Percentiles rank a stretch among this genome's conserved stretches.
Evolutionary conservation across 2,797 vertebrate genomes (phyloP).

Genomic region (Pelobates cultripes): DNA sequence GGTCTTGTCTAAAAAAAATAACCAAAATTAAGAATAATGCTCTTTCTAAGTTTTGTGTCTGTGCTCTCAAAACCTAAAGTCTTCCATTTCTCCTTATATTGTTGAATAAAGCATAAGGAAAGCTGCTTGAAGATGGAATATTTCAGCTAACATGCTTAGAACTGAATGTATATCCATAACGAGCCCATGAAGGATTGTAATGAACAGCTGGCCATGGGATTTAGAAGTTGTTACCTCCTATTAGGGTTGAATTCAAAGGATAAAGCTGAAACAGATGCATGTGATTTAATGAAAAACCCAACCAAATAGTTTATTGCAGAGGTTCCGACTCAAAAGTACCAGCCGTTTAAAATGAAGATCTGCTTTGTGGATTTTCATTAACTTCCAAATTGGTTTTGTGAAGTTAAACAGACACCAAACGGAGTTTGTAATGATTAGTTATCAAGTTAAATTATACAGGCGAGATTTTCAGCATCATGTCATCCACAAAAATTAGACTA

Average conservation of each 20-base stretch:
- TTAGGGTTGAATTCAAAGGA: conserved; percentile 15
- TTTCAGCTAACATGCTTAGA: no score
- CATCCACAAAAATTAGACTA: neutral
- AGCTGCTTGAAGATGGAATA: no score
- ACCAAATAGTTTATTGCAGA: conserved; percentile 8
- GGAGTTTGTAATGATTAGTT: neutral
- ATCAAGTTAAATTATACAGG: neutral
- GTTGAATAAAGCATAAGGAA: no score
- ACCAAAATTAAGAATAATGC: no score
- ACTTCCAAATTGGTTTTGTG: conserved; percentile 32
- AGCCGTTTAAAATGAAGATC: conserved; percentile 22
- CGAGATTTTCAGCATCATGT: neutral
- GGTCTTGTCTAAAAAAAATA: no score
- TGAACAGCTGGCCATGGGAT: conserved; percentile 41
- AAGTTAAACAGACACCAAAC: conserved; percentile 11
- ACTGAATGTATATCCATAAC: neutral
- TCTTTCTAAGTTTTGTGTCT: no score
- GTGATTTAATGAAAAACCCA: conserved; percentile 35
- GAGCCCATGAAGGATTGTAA: conserved; percentile 6
- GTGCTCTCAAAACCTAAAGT: no score
- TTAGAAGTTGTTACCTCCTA: conserved; percentile 10
- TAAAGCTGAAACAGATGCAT: conserved; percentile 45
- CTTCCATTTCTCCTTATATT: no score
- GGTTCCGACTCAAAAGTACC: conserved; percentile 18
- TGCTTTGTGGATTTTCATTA: conserved; percentile 22